phyloP scores from a whole-genome alignment of 1,140 invertebrate species.

The Drosophila paulistorum region DNA sequence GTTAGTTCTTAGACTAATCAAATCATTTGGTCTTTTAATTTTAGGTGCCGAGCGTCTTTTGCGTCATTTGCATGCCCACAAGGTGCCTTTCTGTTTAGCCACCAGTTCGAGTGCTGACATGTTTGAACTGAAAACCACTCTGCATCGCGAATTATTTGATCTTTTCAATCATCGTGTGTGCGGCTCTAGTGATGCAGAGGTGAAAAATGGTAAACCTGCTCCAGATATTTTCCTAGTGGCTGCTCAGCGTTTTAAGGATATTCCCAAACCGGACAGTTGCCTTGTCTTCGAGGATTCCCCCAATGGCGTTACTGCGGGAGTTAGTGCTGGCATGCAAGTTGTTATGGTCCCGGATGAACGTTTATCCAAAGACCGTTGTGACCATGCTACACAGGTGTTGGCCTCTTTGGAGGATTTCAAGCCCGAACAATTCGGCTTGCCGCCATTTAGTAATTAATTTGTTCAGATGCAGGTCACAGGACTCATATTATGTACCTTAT shows the following conservation, averaged over 20 bases:
- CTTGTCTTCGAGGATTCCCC: constrained; percentile 97
- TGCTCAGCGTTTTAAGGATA: constrained; percentile 90
- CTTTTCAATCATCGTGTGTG: constrained; percentile 93
- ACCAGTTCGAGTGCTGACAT: constrained; percentile 93
- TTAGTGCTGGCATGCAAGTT: constrained; percentile 93
- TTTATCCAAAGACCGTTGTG: constrained; percentile 85
- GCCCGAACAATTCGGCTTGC: constrained; percentile 94
- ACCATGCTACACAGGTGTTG: constrained; percentile 90
- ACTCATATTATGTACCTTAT: constrained; percentile 36
- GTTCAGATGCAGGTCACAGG: neutral
- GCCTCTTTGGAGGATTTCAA: constrained; percentile 91
- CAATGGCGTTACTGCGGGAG: constrained; percentile 92
- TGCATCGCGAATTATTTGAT: constrained; percentile 89
- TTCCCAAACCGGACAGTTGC: constrained; percentile 89
- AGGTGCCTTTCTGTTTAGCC: constrained; percentile 93
- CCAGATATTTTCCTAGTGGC: constrained; percentile 97
- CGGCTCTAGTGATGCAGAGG: constrained; percentile 93
- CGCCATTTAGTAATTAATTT: constrained; percentile 85
- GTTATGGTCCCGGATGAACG: constrained; percentile 93
- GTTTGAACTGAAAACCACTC: constrained; percentile 90
- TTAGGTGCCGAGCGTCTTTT: constrained; percentile 92
- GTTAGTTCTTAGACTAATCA: too few relatives aligned
- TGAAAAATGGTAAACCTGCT: constrained; percentile 94
- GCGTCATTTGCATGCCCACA: constrained; percentile 89
- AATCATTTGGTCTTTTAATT: constrained; percentile 26